Base-by-base conservation (phyloP, 2,113 vertebrate genomes). In the Excalfactoria chinensis region DNA sequence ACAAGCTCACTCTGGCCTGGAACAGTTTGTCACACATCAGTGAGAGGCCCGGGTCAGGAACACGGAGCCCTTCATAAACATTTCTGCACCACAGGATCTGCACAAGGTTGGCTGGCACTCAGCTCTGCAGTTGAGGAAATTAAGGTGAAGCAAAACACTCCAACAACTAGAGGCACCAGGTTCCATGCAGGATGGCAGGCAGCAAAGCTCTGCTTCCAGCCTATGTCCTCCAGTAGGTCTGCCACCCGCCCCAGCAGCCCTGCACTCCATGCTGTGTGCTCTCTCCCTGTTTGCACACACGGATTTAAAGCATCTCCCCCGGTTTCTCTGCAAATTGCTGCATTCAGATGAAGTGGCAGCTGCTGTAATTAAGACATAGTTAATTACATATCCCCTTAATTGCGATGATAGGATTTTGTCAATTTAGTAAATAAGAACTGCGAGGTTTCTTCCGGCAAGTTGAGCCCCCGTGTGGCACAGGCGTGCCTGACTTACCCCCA, bases 331-430 rank as follows among this genome's bases (percentile, higher is more conserved):
- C 93, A 97, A 98, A 98, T 98, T 98, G 97, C 97, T 80, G 96
- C 97, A 97, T 98, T 97, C 97, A 97, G 92, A 96, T 96, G 93
- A 97, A 98, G 97, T 97, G 97, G 97, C 97, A 98, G 97, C 97
- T 98, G 98, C 97, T 97, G 96, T 97, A 97, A 98, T 98, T 98
- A 98, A 98, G 97, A 97, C 96, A 97, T 95, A 97, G 97, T 97
- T 98, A 98, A 98, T 98, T 98, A 97, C 97, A 97, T 97, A 80
- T 95, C 97, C 95, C 93, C 97, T 97, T 98, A 98, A 98, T 98
- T 98, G 97, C 97, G 63, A 95, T 97, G 97, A 97, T 98, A 97
- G 96, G 97, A 98, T 97, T 98, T 97, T 97, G 97, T 97, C 97
- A 98, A 95, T 97, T 97, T 96, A 84, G 97, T 98, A 98, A 98